Base-by-base conservation (phyloP, 2,888 invertebrate species). In the Drosophila ustulata region DNA sequence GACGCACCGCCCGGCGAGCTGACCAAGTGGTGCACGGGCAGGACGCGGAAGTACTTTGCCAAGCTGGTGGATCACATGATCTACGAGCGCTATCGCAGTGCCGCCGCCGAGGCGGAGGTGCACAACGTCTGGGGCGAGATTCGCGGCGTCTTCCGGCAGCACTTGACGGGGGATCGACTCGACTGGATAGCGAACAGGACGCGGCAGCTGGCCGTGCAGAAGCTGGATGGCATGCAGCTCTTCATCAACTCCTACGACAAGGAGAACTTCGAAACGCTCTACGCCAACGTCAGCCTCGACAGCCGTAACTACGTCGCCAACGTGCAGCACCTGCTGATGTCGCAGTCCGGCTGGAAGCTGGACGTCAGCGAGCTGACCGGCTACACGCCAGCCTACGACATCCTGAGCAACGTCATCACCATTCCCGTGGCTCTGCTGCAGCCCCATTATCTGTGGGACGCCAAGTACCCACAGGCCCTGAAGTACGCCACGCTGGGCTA, bases 401-500 rank as follows among this genome's bases (percentile, higher is more conserved):
- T 79, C 18, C 62, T 83, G 28, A 82, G 87, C 6, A 91, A 92
- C 62, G 75, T 71, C 4, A 89, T 92, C 3, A 82, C 79, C n/a
- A 89, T 91, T 39, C 89, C 92, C 0, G 82, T 91, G 34, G 86
- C 88, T 0, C n/a, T 91, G 39, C 56, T 92, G 9, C 91, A 91
- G 64, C 90, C 91, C 1, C 90, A 75, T 2, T 85, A 77, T 32
- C 78, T 91, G 9, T 92, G 91, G 88, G 87, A 86, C 50, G 37
- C 71, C 1, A 57, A 80, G n/a, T 91, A 91, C 52, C 91, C 91
- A 3, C 78, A 82, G 37, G 88, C 91, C 0, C 67, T 91, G 3
- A 91, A 89, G 41, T 92, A 88, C 39, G 88, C 83, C 37, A 87
- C 91, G 0, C 66, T 92, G 32, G 91, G 92, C 1, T 90, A 81